Conservation (phyloP, 2,888 invertebrate species). For the Rugalucina vietnamica region DNA sequence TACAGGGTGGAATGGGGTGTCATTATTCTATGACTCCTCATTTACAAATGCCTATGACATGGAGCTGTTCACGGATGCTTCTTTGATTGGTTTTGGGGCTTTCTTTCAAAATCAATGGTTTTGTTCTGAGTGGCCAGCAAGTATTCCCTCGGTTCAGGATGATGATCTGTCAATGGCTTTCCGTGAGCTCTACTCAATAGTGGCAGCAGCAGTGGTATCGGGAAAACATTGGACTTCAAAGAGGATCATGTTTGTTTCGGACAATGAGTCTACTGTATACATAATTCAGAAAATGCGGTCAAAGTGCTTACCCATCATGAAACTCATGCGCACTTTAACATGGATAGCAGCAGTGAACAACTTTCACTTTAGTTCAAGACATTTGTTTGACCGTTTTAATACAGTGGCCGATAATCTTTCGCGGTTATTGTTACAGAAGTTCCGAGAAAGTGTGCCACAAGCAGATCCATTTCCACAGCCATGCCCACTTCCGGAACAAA, state of each 20-base stretch:
- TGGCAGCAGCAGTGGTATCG: conserved; percentile 37
- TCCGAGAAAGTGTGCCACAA: too few relatives aligned
- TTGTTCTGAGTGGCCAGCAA: conserved; percentile 22
- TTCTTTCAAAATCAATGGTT: conserved; percentile 42
- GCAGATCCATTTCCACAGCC: too few relatives aligned
- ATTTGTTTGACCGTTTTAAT: too few relatives aligned
- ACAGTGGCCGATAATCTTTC: too few relatives aligned
- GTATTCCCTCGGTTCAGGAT: neutral
- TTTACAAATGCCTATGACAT: neutral
- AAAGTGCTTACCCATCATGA: conserved; percentile 17
- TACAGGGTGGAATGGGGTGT: conserved; percentile 26
- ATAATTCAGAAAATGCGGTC: conserved; percentile 37
- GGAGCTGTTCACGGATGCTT: conserved; percentile 34
- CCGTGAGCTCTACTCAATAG: conserved; percentile 44
- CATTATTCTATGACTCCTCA: neutral
- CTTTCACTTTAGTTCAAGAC: too few relatives aligned
- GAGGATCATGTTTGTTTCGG: conserved; percentile 34
- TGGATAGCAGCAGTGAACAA: too few relatives aligned
- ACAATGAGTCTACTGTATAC: conserved; percentile 37
- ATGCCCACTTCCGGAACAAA: too few relatives aligned
- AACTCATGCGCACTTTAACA: conserved; percentile 24
- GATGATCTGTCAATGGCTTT: conserved; percentile 36
- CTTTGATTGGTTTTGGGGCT: conserved; percentile 36
- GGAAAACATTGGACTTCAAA: conserved; percentile 21
- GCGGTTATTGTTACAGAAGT: too few relatives aligned